These are phyloP conservation scores for Oceanites oceanicus DNA, from an alignment of 2,113 vertebrate genomes.

Conservation along the genomic window DNA sequence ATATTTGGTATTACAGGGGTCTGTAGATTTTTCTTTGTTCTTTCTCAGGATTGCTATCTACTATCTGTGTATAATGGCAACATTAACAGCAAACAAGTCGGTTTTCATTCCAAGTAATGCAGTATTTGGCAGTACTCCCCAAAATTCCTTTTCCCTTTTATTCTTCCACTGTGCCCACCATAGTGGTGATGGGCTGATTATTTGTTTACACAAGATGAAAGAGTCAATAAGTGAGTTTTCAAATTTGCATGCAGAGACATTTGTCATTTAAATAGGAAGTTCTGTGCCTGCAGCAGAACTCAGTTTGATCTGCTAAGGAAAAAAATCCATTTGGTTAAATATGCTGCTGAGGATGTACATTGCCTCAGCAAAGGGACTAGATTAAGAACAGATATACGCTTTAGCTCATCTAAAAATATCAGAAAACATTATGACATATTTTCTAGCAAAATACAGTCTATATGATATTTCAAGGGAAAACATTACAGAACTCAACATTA, in stretches of 20 bases:
- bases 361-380: conserved; percentile 63
- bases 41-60: neutral
- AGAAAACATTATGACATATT: conserved; percentile 61
- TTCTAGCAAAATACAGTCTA: neutral
- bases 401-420: conserved; percentile 63
- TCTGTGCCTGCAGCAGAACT: conserved; percentile 69
- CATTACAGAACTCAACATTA: neutral
- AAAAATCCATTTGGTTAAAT: conserved; percentile 77
- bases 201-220: conserved; percentile 71
- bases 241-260: conserved; percentile 59
- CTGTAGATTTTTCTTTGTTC: conserved; percentile 47
- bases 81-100: conserved; percentile 18
- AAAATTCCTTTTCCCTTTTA: conserved; percentile 29
- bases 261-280: conserved; percentile 77
- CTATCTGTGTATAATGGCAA: conserved; percentile 21
- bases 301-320: conserved; percentile 62
- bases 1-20: neutral
- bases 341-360: conserved; percentile 67
- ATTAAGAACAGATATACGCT: conserved; percentile 65
- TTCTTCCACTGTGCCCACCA: conserved; percentile 10
- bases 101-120: conserved; percentile 62
- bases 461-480: conserved; percentile 16
- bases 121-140: conserved; percentile 47
- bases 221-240: conserved; percentile 67
- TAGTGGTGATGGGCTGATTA: conserved; percentile 36